Evolutionary conservation across 2,797 vertebrate genomes (phyloP).

Genomic region (Propithecus perrieri): DNA sequence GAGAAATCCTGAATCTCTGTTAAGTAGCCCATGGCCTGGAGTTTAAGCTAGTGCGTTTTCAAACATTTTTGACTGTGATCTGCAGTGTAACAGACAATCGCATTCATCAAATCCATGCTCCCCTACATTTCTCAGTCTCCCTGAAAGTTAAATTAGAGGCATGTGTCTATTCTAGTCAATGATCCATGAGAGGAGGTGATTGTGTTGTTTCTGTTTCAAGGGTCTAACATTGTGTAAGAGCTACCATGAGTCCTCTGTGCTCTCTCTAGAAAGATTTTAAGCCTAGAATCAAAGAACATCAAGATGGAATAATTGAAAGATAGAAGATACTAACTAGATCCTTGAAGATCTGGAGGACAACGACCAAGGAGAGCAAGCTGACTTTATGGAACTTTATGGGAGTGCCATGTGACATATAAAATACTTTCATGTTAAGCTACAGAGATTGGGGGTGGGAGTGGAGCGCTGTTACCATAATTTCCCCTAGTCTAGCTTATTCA

Average conservation of each 20-base stretch:
- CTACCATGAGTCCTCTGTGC: neutral
- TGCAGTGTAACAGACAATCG: neutral
- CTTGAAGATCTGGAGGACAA: neutral
- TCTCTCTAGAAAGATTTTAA: constrained; percentile 13
- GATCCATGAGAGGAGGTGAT: neutral
- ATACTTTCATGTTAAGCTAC: neutral
- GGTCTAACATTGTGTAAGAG: neutral
- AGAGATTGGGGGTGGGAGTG: neutral
- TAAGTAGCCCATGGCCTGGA: neutral
- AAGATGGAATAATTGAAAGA: neutral
- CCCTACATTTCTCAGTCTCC: neutral
- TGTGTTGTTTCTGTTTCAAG: neutral
- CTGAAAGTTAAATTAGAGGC: neutral
- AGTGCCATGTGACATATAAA: neutral
- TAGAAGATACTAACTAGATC: neutral
- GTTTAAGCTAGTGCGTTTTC: neutral
- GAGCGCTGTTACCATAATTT: neutral
- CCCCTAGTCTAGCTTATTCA: neutral
- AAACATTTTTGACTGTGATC: neutral
- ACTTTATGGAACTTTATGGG: neutral
- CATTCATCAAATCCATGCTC: neutral
- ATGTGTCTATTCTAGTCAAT: neutral
- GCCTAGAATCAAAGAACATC: neutral
- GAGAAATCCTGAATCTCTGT: neutral
- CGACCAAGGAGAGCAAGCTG: neutral